Evolutionary conservation across 2,113 vertebrate species (phyloP).

Genomic region (Hyaena hyaena): DNA sequence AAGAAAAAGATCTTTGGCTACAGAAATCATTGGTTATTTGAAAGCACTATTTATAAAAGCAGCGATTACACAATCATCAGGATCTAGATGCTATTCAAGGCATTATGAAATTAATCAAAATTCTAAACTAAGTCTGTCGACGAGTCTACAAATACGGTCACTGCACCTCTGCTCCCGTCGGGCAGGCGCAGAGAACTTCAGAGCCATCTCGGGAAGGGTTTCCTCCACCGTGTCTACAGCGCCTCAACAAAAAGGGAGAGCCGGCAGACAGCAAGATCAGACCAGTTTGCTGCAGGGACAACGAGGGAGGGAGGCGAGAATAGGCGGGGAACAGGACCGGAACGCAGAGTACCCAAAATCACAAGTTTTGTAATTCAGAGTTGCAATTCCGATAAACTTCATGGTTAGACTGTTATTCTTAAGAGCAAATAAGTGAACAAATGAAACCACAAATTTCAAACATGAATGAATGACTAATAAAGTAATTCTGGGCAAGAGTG

Average conservation of each 20-base stretch:
- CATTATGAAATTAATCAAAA: neutral
- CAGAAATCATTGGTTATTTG: neutral
- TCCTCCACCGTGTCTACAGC: neutral
- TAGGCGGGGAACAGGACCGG: fast-evolving
- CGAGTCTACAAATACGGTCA: neutral
- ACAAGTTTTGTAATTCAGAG: neutral
- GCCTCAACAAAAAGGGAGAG: neutral
- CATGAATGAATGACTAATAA: neutral
- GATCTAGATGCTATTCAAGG: neutral
- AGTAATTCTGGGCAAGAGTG: neutral
- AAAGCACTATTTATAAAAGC: constrained; percentile 40
- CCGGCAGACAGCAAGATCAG: neutral
- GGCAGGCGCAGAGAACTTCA: neutral
- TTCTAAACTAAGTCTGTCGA: neutral
- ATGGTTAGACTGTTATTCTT: neutral
- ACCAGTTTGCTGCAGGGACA: neutral
- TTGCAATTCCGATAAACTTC: neutral
- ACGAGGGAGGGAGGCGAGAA: neutral
- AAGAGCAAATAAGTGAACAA: neutral
- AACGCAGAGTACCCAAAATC: neutral
- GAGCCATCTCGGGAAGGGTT: neutral
- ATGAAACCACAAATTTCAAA: neutral
- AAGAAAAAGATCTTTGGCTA: neutral
- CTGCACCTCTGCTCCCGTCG: neutral
- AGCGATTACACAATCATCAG: neutral